Percentiles rank a stretch among this genome's conserved stretches.
These are phyloP conservation scores for Rhopalosiphum maidis DNA, from an alignment of 1,140 invertebrate species.

Conservation along the genomic window DNA sequence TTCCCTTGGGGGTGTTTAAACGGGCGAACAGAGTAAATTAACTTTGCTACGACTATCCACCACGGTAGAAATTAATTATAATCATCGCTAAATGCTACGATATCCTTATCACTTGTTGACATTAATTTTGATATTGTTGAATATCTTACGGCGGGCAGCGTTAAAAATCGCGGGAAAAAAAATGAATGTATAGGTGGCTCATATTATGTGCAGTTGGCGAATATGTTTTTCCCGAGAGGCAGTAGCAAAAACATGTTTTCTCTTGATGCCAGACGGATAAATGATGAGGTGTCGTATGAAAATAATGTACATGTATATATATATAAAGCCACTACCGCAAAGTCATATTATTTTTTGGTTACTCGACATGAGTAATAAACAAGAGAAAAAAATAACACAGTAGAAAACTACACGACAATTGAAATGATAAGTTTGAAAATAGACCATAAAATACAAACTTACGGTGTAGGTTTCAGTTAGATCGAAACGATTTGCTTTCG, in stretches of 20 bases:
- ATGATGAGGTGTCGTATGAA: conserved; percentile 39
- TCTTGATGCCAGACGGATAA: neutral
- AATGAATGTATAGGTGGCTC: too few relatives aligned
- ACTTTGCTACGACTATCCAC: conserved; percentile 5
- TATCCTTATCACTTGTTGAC: neutral
- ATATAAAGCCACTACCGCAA: neutral
- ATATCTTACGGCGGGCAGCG: neutral
- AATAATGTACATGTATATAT: neutral
- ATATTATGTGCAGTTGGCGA: neutral
- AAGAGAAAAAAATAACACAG: neutral
- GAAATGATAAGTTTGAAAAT: conserved; percentile 35
- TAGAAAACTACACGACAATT: conserved; percentile 8
- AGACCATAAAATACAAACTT: neutral
- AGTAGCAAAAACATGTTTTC: neutral
- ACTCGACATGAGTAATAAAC: neutral
- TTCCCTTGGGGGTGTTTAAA: neutral
- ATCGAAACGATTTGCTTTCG: neutral
- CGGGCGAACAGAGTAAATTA: neutral
- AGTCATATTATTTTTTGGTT: conserved; percentile 14
- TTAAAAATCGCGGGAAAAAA: neutral
- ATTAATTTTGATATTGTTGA: neutral
- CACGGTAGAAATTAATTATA: conserved; percentile 23
- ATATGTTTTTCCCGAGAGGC: neutral
- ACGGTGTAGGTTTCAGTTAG: neutral
- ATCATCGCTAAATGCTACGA: neutral